Percentiles rank a stretch among this genome's conserved stretches.
phyloP scores from a whole-genome alignment of 2,888 invertebrate genomes.

The Hyposoter didymator region DNA sequence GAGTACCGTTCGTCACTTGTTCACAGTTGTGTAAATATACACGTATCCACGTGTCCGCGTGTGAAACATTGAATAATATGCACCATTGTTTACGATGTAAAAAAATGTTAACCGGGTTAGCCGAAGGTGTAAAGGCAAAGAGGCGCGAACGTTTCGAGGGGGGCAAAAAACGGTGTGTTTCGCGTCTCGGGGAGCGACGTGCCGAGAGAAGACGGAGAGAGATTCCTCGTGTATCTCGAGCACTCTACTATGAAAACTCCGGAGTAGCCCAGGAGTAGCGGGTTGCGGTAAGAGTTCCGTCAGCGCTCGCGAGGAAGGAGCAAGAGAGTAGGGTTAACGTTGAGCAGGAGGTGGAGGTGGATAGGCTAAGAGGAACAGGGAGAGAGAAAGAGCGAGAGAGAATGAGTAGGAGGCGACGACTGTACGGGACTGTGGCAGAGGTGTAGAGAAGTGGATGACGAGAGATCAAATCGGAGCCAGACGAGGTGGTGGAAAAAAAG shows the following conservation, averaged over 20 bases:
- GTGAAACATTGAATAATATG: background rate
- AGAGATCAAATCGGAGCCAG: conserved; percentile 64
- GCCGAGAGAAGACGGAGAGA: conserved; percentile 47
- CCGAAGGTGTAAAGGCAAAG: conserved; percentile 12
- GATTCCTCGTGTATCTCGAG: conserved; percentile 68
- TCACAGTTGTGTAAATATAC: background rate
- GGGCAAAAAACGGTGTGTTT: conserved; percentile 30
- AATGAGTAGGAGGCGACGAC: conserved; percentile 44
- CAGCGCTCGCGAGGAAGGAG: conserved; percentile 56
- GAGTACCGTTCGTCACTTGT: conserved; percentile 7
- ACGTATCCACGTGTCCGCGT: conserved; percentile 1
- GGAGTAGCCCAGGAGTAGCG: conserved; percentile 46
- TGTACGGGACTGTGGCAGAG: conserved; percentile 58
- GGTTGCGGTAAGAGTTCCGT: conserved; percentile 51
- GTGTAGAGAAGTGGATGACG: conserved; percentile 70
- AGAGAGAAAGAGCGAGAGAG: conserved; percentile 25
- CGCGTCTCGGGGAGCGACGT: conserved; percentile 50
- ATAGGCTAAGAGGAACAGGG: conserved; percentile 9
- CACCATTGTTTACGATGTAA: background rate
- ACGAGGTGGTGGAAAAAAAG: conserved; percentile 32
- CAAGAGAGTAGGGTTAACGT: conserved; percentile 39
- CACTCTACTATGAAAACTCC: conserved; percentile 72
- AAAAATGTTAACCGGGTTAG: background rate
- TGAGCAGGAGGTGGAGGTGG: conserved; percentile 51
- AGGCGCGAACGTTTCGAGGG: conserved; percentile 17